phyloP scores from a whole-genome alignment of 35 echinoderm and acorn worm species.

The Chiridota heheva region DNA sequence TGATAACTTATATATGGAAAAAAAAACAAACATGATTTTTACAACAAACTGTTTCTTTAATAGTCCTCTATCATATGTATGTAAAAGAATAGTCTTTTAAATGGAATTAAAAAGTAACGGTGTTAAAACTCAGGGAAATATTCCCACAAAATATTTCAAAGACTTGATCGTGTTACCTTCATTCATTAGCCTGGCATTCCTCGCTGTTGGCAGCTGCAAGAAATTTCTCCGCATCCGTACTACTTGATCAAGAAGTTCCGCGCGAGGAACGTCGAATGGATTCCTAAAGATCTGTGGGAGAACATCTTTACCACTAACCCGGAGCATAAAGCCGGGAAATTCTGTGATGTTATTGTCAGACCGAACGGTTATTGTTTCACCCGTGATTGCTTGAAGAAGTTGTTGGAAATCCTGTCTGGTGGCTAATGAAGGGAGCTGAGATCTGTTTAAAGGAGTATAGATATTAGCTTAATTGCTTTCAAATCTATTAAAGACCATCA shows the following conservation, averaged over 20 bases:
- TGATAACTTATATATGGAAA: too few relatives aligned
- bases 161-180: too few relatives aligned
- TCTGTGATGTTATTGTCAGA: conserved; percentile 83
- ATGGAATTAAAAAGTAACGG: too few relatives aligned
- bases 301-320: conserved; percentile 64
- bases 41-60: too few relatives aligned
- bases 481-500: too few relatives aligned
- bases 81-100: too few relatives aligned
- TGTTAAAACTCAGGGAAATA: too few relatives aligned
- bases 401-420: conserved; percentile 91
- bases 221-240: conserved; percentile 89
- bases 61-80: too few relatives aligned
- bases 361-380: conserved; percentile 78
- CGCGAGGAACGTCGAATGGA: conserved; percentile 93
- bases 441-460: conserved; percentile 32
- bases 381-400: conserved; percentile 82
- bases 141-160: too few relatives aligned
- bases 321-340: conserved; percentile 78
- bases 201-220: conserved; percentile 66
- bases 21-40: too few relatives aligned
- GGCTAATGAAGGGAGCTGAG: conserved; percentile 87
- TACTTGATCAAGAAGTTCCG: conserved; percentile 84
- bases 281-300: conserved; percentile 86
- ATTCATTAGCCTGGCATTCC: conserved; percentile 75
- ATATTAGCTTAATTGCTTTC: too few relatives aligned